These are phyloP conservation scores for Sclerurus mexicanus DNA, from an alignment of 2,113 vertebrate species.

Conservation along the genomic window DNA sequence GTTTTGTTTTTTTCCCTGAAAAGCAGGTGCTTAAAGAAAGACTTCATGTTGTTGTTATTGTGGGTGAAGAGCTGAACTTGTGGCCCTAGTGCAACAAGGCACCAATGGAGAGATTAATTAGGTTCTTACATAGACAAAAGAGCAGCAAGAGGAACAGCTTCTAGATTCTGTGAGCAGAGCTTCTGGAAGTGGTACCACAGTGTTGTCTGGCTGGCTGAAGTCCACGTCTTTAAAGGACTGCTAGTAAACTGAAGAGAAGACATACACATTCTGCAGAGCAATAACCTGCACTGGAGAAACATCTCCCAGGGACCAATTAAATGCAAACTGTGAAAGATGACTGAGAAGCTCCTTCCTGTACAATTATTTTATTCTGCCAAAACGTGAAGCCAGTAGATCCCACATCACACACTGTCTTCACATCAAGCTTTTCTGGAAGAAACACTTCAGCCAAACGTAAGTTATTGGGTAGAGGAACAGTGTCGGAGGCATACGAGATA, in stretches of 20 bases:
- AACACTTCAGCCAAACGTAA: neutral
- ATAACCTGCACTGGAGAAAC: neutral
- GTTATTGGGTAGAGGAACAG: neutral
- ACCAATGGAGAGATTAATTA: neutral
- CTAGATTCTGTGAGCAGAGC: neutral
- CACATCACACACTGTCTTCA: neutral
- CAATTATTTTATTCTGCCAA: neutral
- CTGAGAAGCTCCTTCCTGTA: neutral
- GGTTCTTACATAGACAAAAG: neutral
- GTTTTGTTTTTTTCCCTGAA: neutral
- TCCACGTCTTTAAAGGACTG: neutral
- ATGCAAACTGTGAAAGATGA: neutral
- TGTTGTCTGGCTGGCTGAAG: neutral
- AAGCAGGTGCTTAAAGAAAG: neutral
- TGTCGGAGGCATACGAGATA: neutral
- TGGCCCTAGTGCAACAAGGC: neutral
- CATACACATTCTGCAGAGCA: neutral
- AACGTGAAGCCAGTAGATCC: neutral
- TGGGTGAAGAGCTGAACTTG: neutral
- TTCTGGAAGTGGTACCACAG: neutral
- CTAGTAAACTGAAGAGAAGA: neutral
- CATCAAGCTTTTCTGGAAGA: neutral
- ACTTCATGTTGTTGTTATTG: neutral
- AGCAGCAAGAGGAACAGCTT: neutral
- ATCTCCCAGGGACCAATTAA: neutral